phyloP scores from a whole-genome alignment of 1,140 invertebrate genomes.

The Camponotus floridanus region DNA sequence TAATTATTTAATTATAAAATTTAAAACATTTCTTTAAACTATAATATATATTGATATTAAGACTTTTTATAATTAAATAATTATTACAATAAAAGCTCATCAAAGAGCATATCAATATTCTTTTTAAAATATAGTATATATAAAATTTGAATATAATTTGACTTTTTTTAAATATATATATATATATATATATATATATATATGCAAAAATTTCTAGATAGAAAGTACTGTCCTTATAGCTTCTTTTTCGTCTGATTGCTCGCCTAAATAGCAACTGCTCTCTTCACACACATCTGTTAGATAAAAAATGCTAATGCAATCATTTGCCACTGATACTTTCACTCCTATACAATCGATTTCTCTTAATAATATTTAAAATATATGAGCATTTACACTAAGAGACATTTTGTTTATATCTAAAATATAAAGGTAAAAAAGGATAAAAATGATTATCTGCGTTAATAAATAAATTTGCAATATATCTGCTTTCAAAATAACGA shows the following conservation, averaged over 20 bases:
- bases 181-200: background rate
- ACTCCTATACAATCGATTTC: constrained; percentile 7
- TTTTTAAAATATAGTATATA: background rate
- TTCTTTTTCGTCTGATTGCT: constrained; percentile 3
- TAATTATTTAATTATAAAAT: background rate
- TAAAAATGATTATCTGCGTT: background rate
- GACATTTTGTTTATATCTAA: background rate
- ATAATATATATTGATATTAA: background rate
- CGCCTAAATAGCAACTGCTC: background rate
- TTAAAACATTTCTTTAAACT: background rate
- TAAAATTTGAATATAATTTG: background rate
- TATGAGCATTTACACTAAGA: background rate
- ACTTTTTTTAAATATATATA: background rate
- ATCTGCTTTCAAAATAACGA: background rate
- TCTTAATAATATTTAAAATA: background rate
- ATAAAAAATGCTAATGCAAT: constrained; percentile 23
- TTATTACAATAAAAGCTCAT: background rate
- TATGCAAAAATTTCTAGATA: background rate
- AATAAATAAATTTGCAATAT: background rate
- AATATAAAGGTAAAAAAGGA: background rate
- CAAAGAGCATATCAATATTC: background rate
- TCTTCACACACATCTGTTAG: background rate
- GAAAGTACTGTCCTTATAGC: background rate
- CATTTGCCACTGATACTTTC: constrained; percentile 20
- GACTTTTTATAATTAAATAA: background rate